Percentiles rank a stretch among this genome's conserved stretches.
Evolutionary conservation across 2,797 vertebrate genomes (phyloP).

Genomic region (Melanotaenia trifasciata): DNA sequence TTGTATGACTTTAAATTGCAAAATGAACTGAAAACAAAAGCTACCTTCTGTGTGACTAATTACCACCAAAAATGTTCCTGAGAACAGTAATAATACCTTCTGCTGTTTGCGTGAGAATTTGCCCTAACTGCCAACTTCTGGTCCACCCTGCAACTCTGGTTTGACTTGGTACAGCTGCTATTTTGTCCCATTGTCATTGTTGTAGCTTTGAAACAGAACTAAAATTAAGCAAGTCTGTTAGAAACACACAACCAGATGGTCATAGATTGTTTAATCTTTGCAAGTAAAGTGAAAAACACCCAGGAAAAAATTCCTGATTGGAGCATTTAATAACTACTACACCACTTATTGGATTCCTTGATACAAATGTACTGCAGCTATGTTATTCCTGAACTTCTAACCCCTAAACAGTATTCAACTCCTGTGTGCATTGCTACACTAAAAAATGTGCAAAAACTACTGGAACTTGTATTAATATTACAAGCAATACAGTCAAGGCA

Average conservation of each 20-base stretch:
- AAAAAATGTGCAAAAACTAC: no score
- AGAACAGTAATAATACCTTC: no score
- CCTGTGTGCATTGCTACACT: not conserved
- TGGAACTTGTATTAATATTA: not conserved
- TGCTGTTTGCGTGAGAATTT: not conserved
- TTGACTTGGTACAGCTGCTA: not conserved
- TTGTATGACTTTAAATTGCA: no score
- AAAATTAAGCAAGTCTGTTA: not conserved
- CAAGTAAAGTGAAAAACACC: not conserved
- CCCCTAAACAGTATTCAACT: not conserved
- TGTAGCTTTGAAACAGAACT: not conserved
- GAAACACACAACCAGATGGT: not conserved
- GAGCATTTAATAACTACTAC: no score
- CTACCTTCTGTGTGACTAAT: not conserved
- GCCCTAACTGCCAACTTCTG: not conserved
- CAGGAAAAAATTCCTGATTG: no score
- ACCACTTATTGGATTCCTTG: no score
- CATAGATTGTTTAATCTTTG: not conserved
- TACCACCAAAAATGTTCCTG: not conserved
- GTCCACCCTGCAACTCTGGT: not conserved
- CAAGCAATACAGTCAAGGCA: constrained; percentile 5
- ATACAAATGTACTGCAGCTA: no score
- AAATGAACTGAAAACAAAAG: no score
- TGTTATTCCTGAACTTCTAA: not conserved
- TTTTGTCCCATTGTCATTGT: not conserved